Percentiles rank a stretch among this genome's conserved stretches.
phyloP scores from a whole-genome alignment of 2,888 invertebrate genomes.

The Drosophila emarginata region DNA sequence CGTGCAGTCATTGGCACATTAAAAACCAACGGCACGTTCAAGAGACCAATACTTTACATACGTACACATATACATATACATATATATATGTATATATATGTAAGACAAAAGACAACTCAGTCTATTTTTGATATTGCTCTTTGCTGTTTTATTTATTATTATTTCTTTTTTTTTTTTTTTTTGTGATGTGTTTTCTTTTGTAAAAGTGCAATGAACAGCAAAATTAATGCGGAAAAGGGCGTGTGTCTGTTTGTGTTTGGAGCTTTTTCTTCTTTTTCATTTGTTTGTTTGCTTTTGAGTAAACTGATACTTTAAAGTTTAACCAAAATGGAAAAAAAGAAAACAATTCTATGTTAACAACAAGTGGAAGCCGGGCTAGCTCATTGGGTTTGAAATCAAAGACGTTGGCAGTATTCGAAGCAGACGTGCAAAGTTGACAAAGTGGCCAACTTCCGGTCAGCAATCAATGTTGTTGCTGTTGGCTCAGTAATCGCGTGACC shows the following conservation, averaged over 20 bases:
- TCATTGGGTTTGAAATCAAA: conserved; percentile 29
- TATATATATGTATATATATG: neutral
- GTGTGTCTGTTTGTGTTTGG: conserved; percentile 59
- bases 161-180: conserved; percentile 12
- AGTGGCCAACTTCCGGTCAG: conserved; percentile 62
- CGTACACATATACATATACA: too few relatives aligned
- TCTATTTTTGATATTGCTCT: conserved; percentile 38
- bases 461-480: conserved; percentile 21
- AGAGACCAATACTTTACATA: conserved; percentile 7
- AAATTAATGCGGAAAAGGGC: conserved; percentile 77
- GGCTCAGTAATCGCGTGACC: conserved; percentile 53
- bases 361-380: conserved; percentile 28
- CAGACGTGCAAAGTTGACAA: conserved; percentile 64
- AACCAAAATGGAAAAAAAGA: conserved; percentile 21
- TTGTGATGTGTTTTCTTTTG: conserved; percentile 45
- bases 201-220: conserved; percentile 78
- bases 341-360: conserved; percentile 39
- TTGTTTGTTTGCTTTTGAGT: neutral
- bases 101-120: conserved; percentile 10
- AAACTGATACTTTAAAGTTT: too few relatives aligned
- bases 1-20: conserved; percentile 77
- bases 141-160: too few relatives aligned
- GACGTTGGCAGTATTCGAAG: conserved; percentile 25
- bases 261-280: conserved; percentile 22
- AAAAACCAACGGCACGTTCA: conserved; percentile 57